Evolutionary conservation across 2,797 vertebrate species (phyloP), one percentile per base, ranked within the genome.

Genomic region (Pachyuromys duprasi): DNA sequence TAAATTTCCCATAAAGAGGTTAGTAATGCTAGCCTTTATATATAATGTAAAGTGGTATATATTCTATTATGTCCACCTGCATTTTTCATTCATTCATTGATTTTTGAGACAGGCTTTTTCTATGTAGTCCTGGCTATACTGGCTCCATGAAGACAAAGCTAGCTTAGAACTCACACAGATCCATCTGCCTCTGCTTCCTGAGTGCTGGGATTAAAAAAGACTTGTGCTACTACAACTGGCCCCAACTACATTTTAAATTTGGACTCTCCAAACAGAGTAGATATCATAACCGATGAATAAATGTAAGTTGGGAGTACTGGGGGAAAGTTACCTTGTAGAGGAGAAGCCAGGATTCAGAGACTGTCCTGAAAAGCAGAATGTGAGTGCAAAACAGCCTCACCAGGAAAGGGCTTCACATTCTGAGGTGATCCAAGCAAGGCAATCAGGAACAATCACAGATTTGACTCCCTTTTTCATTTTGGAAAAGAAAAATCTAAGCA

Each of bases 241-340:
- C 36, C 36, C 80, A 42, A 31, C 28, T 79, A 69, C 86, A 80
- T 89, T 90, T 95, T 97, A 96, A 97, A 86, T 83, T 60, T 67
- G 60, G 15, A 83, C 89, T 33, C 83, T 79, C 86, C 91, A 24
- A 70, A 86, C 75, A 69, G 3, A 55, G 2, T 57, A 42, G n/a
- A 28, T 88, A 31, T 12, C 42, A 17, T 42, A 18, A 22, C 42
- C 49, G 69, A 65, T 79, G 39, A 74, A 53, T 17, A 28, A 39
- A 39, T 39, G 17, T 24, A 62, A 57, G 20, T 45, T 31, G 22
- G 39, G 49, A 53, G 60, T 18, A 94, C 22, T 13, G 26, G 11
- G 31, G 5, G 22, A 83, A 49, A 42, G 4, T 63, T 81, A 42
- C 17, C 65, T 39, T 45, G 9, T 45, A 72, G 86, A 80, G 36